Evolutionary conservation across 2,797 vertebrate genomes (phyloP).

Genomic region (Margarornis squamiger): DNA sequence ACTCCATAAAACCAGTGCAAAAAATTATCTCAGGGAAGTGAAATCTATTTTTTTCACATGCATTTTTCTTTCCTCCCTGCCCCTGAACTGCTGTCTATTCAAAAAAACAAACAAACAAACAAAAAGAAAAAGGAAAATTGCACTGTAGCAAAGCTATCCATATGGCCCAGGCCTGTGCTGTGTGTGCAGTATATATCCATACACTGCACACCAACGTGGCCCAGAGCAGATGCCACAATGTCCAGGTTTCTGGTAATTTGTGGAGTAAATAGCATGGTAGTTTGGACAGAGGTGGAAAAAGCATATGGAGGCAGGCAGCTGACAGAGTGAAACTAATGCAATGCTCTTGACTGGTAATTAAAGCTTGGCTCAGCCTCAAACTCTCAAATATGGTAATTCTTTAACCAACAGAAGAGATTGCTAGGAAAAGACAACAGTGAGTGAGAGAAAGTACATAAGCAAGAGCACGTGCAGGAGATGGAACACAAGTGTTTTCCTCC

Average conservation of each 20-base stretch:
- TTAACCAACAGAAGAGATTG: neutral
- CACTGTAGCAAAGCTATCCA: neutral
- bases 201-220: neutral
- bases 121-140: neutral
- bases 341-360: neutral
- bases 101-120: neutral
- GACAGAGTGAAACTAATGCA: neutral
- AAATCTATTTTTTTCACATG: neutral
- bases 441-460: fast-evolving
- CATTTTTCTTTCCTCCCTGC: neutral
- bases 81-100: neutral
- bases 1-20: neutral
- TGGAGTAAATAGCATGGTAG: neutral
- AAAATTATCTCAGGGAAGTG: neutral
- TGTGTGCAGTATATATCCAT: neutral
- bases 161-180: neutral
- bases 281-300: neutral
- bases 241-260: neutral
- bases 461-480: fast-evolving
- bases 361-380: neutral
- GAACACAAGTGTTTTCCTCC: fast-evolving
- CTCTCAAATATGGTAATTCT: neutral
- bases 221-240: neutral
- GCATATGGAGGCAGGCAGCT: neutral
- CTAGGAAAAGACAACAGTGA: neutral